phyloP scores from a whole-genome alignment of 2,797 vertebrate genomes.

The Mastacembelus armatus region DNA sequence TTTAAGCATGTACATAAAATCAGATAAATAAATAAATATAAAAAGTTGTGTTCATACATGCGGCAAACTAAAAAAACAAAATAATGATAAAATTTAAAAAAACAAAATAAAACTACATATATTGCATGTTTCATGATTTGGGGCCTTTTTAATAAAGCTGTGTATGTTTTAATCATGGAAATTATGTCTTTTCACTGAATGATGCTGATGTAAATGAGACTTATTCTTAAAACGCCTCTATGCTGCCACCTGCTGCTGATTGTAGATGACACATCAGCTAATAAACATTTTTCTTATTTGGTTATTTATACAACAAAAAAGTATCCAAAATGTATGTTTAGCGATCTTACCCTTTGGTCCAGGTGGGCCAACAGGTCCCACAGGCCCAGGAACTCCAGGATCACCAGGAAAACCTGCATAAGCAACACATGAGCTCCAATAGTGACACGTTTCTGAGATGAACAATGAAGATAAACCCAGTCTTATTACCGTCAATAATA shows the following conservation, averaged over 20 bases:
- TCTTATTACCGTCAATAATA: neutral
- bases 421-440: constrained; percentile 19
- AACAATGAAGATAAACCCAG: neutral
- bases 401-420: constrained; percentile 85
- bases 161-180: neutral
- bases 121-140: neutral
- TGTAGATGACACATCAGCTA: neutral
- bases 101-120: too few relatives aligned
- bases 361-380: constrained; percentile 82
- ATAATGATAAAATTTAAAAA: too few relatives aligned
- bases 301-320: neutral
- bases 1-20: too few relatives aligned
- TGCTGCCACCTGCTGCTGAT: constrained; percentile 49
- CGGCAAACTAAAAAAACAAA: too few relatives aligned
- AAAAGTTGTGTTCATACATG: too few relatives aligned
- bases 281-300: neutral
- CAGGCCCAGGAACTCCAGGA: constrained; percentile 83
- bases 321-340: neutral
- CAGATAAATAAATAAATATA: too few relatives aligned
- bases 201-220: neutral
- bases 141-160: neutral
- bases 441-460: neutral
- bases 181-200: neutral
- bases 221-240: neutral
- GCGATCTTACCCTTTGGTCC: constrained; percentile 88